These are phyloP conservation scores for Cryptops parisi DNA, from an alignment of 2,888 invertebrate species.

Conservation along the genomic window DNA sequence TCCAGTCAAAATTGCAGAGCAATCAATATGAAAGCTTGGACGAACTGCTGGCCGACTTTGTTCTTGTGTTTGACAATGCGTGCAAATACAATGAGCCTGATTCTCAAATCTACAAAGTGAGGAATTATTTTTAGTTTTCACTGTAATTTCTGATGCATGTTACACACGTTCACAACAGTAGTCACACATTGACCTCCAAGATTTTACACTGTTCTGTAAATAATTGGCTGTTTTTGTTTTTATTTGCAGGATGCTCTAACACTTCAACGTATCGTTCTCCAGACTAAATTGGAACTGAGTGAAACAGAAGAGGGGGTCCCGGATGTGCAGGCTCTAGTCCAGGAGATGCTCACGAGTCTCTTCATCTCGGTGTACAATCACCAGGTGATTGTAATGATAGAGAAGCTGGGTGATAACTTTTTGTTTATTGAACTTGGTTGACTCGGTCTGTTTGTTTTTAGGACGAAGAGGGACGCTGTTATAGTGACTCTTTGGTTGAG, in stretches of 20 bases:
- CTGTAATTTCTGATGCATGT: background rate
- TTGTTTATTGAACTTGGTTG: background rate
- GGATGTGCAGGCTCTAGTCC: constrained; percentile 74
- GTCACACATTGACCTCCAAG: no score
- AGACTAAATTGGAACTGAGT: constrained; percentile 76
- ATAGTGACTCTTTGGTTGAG: constrained; percentile 90
- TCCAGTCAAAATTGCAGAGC: constrained; percentile 68
- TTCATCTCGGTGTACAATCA: constrained; percentile 92
- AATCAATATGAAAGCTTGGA: constrained; percentile 62
- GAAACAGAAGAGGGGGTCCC: constrained; percentile 66
- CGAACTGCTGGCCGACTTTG: constrained; percentile 74
- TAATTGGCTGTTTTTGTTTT: background rate
- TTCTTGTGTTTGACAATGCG: constrained; percentile 90
- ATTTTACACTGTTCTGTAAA: no score
- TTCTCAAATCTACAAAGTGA: constrained; percentile 79
- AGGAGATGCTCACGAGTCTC: constrained; percentile 75
- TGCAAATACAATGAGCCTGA: constrained; percentile 97
- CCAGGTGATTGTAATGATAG: constrained; percentile 38
- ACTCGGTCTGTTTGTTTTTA: constrained; percentile 21
- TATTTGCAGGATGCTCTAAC: constrained; percentile 62
- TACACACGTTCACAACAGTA: no score
- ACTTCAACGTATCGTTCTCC: constrained; percentile 72
- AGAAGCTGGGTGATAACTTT: background rate
- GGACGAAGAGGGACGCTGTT: constrained; percentile 92
- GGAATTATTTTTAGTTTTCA: background rate